Evolutionary conservation across 2,888 invertebrate species (phyloP).

Genomic region (Phania funesta): DNA sequence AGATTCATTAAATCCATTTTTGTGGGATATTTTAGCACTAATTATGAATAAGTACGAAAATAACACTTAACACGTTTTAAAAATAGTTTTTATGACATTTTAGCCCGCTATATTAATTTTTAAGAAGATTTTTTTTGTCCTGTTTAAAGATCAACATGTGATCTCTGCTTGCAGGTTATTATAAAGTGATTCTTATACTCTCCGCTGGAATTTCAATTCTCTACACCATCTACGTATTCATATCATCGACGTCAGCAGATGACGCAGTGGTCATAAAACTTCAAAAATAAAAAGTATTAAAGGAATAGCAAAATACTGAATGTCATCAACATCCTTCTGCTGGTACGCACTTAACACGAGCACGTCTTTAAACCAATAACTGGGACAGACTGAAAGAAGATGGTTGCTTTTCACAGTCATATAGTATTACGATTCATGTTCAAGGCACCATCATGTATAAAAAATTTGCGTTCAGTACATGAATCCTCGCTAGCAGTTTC

Average conservation of each 20-base stretch:
- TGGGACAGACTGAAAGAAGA: neutral
- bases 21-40: no score
- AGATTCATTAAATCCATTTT: no score
- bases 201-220: no score
- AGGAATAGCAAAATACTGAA: slow-evolving; percentile 14
- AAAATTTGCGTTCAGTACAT: slow-evolving; percentile 42
- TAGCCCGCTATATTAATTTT: no score
- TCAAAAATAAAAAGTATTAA: slow-evolving; percentile 14
- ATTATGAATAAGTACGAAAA: no score
- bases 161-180: no score
- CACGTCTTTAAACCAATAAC: slow-evolving; percentile 52
- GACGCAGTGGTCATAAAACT: slow-evolving; percentile 50
- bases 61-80: no score
- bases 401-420: slow-evolving; percentile 37
- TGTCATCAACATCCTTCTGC: slow-evolving; percentile 14
- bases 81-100: no score
- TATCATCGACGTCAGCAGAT: slow-evolving; percentile 21
- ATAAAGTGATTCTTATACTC: no score
- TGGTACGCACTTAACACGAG: slow-evolving; percentile 51
- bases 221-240: neutral
- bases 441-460: slow-evolving; percentile 30
- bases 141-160: no score
- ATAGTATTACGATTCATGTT: slow-evolving; percentile 2
- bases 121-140: no score
- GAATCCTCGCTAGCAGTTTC: neutral